Evolutionary conservation across 2,113 vertebrate genomes (phyloP).

Genomic region (Melozone crissalis): DNA sequence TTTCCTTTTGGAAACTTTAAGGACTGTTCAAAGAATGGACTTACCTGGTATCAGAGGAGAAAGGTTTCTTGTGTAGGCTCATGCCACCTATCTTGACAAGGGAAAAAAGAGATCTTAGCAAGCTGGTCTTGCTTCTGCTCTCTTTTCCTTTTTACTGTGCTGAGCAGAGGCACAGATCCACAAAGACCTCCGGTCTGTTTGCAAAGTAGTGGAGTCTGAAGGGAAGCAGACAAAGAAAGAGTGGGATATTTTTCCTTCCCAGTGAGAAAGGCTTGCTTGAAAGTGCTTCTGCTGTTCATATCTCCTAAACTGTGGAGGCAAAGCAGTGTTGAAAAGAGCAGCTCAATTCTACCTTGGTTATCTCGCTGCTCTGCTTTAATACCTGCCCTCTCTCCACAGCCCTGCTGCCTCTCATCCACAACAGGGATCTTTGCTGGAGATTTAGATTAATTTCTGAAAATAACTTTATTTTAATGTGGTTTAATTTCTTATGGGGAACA

Average conservation of each 20-base stretch:
- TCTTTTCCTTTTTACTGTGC: background rate
- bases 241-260: background rate
- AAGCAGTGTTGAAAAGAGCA: background rate
- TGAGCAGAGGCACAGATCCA: background rate
- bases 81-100: rapidly evolving
- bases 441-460: background rate
- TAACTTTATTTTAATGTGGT: background rate
- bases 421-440: background rate
- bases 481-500: background rate
- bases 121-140: background rate
- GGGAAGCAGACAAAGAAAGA: background rate
- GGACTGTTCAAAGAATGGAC: background rate
- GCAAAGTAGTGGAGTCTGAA: background rate
- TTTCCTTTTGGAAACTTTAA: background rate
- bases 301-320: background rate
- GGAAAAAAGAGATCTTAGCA: background rate
- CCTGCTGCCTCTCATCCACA: background rate
- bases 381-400: rapidly evolving
- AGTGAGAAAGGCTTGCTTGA: background rate
- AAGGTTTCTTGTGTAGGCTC: background rate
- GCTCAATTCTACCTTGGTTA: background rate
- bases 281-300: background rate
- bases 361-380: background rate
- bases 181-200: background rate
- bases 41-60: background rate